Percentiles rank a stretch among this genome's conserved stretches.
phyloP scores from a whole-genome alignment of 1,140 invertebrate genomes.

The Philotrypesis tridentata region DNA sequence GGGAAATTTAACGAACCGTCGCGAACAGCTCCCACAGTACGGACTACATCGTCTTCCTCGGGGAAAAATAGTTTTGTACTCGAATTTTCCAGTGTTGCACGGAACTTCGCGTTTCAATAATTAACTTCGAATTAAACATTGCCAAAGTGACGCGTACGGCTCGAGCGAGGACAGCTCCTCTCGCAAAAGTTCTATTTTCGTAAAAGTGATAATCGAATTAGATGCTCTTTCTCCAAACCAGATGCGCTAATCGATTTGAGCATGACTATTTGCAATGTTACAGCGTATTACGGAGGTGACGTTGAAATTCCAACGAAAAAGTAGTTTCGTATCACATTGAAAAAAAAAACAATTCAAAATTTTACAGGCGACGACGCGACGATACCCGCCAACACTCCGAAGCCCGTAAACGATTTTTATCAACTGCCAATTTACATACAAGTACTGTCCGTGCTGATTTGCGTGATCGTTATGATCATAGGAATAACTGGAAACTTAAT shows the following conservation, averaged over 20 bases:
- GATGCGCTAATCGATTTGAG: not conserved
- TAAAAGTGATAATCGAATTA: not conserved
- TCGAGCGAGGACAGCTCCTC: not conserved
- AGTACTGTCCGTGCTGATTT: constrained; percentile 87
- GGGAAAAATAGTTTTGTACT: not conserved
- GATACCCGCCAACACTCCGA: not conserved
- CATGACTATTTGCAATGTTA: not conserved
- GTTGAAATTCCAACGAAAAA: not conserved
- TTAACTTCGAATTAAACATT: not conserved
- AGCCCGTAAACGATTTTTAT: not conserved
- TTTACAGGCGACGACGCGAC: not conserved
- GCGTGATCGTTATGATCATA: constrained; percentile 85
- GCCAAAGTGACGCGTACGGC: not conserved
- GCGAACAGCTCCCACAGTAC: not conserved
- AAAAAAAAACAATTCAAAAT: not conserved
- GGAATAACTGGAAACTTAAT: not conserved
- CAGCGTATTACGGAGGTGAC: not conserved
- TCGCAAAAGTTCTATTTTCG: not conserved
- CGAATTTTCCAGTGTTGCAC: not conserved
- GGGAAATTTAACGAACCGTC: not conserved
- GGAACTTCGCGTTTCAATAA: not conserved
- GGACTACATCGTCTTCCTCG: not conserved
- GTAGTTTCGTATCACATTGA: too few species aligned
- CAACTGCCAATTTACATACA: constrained; percentile 87
- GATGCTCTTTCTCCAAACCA: not conserved